These are phyloP conservation scores for Axinella damicornis DNA, from an alignment of 37 sponge, comb jelly and placozoan genomes.

Conservation along the genomic window DNA sequence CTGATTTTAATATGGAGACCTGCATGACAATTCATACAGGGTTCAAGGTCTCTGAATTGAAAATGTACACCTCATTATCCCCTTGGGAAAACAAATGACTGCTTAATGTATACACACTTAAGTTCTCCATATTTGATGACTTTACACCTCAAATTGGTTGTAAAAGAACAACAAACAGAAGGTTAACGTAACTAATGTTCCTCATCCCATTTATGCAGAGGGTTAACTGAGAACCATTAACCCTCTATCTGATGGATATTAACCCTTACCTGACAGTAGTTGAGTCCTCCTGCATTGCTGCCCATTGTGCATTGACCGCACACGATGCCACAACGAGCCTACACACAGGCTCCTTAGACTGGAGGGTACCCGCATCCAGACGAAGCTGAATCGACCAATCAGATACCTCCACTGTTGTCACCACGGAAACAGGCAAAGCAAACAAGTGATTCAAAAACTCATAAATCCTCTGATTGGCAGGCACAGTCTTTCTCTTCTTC, in stretches of 20 bases:
- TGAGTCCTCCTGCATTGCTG: not conserved
- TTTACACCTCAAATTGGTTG: too few relatives aligned
- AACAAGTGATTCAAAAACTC: not conserved
- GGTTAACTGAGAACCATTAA: too few relatives aligned
- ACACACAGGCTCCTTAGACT: slow-evolving; percentile 59
- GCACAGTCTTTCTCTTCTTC: not conserved
- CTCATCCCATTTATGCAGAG: too few relatives aligned
- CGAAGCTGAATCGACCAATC: slow-evolving; percentile 68
- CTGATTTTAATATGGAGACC: too few relatives aligned
- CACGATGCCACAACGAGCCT: slow-evolving; percentile 51
- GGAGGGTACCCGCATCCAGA: slow-evolving; percentile 22
- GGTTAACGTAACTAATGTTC: too few relatives aligned
- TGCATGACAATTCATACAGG: too few relatives aligned
- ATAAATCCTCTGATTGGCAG: not conserved
- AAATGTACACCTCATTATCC: too few relatives aligned
- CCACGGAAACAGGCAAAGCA: slow-evolving; percentile 46
- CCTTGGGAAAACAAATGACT: too few relatives aligned
- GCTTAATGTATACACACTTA: too few relatives aligned
- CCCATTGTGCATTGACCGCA: slow-evolving; percentile 39
- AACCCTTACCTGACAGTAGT: slow-evolving; percentile 33
- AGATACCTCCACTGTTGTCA: slow-evolving; percentile 65
- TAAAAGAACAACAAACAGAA: too few relatives aligned
- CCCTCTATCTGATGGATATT: not conserved
- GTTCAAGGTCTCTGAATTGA: too few relatives aligned
- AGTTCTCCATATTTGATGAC: too few relatives aligned